Conservation (phyloP, 2,797 vertebrate species). For the Enteromius trimaculatus region DNA sequence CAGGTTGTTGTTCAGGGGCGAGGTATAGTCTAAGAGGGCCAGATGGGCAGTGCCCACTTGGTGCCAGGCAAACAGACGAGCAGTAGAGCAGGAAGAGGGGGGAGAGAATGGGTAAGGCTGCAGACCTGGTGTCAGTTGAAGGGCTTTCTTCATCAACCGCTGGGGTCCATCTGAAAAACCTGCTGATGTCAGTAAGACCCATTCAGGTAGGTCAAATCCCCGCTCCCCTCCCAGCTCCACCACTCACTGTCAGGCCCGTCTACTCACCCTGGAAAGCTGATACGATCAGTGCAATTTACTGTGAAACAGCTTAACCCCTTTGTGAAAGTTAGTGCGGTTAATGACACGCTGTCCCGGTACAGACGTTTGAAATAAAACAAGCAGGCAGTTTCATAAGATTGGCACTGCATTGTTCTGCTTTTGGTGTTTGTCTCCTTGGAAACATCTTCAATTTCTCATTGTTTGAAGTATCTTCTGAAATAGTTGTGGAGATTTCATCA, state of each 20-base stretch:
- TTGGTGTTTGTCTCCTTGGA: neutral
- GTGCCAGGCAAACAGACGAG: constrained; percentile 81
- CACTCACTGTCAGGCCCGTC: constrained; percentile 65
- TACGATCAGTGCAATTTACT: constrained; percentile 60
- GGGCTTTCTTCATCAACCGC: constrained; percentile 88
- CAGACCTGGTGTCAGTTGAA: constrained; percentile 85
- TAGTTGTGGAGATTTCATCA: neutral
- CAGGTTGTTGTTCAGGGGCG: constrained; percentile 82
- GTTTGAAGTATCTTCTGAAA: neutral
- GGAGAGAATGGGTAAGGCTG: constrained; percentile 62
- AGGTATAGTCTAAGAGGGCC: constrained; percentile 80
- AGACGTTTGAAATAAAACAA: neutral
- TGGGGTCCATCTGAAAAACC: constrained; percentile 84
- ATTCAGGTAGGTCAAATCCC: constrained; percentile 79
- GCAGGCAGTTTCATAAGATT: neutral
- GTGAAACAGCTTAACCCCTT: constrained; percentile 56
- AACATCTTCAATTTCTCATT: neutral
- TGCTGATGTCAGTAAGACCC: constrained; percentile 87
- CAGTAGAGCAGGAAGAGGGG: constrained; percentile 69
- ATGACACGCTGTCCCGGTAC: constrained; percentile 1
- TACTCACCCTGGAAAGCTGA: constrained; percentile 60
- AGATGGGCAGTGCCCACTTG: constrained; percentile 77
- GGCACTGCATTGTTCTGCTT: neutral
- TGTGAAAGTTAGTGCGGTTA: constrained; percentile 18
- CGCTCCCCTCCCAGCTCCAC: constrained; percentile 52